These are phyloP conservation scores for Perizoma affinitatum DNA, from an alignment of 2,888 invertebrate genomes.

Conservation along the genomic window DNA sequence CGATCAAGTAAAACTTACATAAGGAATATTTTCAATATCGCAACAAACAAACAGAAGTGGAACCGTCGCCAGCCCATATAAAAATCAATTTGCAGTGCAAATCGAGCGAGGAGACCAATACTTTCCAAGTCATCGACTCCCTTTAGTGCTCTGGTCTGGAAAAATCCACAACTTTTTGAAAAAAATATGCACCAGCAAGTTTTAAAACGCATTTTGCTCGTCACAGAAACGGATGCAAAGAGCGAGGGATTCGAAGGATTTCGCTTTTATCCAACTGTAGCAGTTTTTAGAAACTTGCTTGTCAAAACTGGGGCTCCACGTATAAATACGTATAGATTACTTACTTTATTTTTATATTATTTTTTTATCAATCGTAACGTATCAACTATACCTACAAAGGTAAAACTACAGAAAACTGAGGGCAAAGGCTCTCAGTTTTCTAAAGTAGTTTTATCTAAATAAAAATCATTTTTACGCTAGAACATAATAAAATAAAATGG, in stretches of 20 bases:
- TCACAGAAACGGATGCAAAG: conserved; percentile 34
- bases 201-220: conserved; percentile 50
- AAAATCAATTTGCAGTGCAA: conserved; percentile 81
- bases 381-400: no score
- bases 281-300: conserved; percentile 23
- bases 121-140: conserved; percentile 78
- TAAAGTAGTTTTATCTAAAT: no score
- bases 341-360: no score
- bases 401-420: no score
- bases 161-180: conserved; percentile 68
- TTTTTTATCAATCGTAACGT: no score
- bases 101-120: conserved; percentile 78
- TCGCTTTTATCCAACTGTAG: conserved; percentile 40
- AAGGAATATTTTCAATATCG: conserved; percentile 25
- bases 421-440: no score
- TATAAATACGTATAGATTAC: neutral
- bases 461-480: conserved; percentile 26
- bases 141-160: conserved; percentile 71
- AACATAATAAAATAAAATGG: conserved; percentile 53
- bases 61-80: conserved; percentile 57
- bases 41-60: conserved; percentile 45
- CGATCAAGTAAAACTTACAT: conserved; percentile 9
- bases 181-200: conserved; percentile 50
- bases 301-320: conserved; percentile 11
- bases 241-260: conserved; percentile 40